Base-by-base conservation (phyloP, 2,888 invertebrate genomes). In the Phymatocera aterrima region DNA sequence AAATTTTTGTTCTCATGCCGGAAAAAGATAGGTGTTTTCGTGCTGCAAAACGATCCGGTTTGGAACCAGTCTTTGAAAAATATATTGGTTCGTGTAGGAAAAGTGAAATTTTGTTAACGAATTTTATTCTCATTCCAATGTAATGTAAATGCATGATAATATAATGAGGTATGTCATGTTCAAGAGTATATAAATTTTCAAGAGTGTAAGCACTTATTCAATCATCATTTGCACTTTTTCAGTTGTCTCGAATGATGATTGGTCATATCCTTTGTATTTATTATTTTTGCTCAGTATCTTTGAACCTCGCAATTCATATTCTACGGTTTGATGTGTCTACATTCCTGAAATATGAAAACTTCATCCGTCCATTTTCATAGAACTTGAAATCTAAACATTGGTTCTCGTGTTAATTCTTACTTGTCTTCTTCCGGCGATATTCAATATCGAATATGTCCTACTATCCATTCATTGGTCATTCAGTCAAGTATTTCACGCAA, bases 211-310 rank as follows among this genome's bases (percentile, higher is more conserved):
- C n/a, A n/a, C n/a, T n/a, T n/a, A n/a, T n/a, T n/a, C n/a, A n/a
- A n/a, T n/a, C n/a, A n/a, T n/a, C n/a, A n/a, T n/a, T n/a, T n/a
- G n/a, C n/a, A n/a, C n/a, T n/a, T n/a, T n/a, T n/a, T n/a, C 54
- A n/a, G 21, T 54, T 54, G 12, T 54, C 18, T 6, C 18, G 1
- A 54, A 54, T 15, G 18, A 54, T 54, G 21, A 54, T 54, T 54
- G 12, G 21, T 54, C 2, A 54, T 54, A 12, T 54, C 54, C 54
- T 54, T 54, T n/a, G 54, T 54, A 54, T 54, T 54, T 54, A 54
- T 54, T 54, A 54, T n/a, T 54, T 54, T 54, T 54, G n/a, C 12
- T 54, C 54, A 18, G 18, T 54, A 54, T 54, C n/a, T 54, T 54
- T 18, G 18, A 54, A 54, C n/a, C 54, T 54, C 54, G 18, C 15